A percentile compares a stretch with the other conserved stretches of the same genome.
These are phyloP conservation scores for Parambassis ranga DNA, from an alignment of 2,797 vertebrate species.

Conservation along the genomic window DNA sequence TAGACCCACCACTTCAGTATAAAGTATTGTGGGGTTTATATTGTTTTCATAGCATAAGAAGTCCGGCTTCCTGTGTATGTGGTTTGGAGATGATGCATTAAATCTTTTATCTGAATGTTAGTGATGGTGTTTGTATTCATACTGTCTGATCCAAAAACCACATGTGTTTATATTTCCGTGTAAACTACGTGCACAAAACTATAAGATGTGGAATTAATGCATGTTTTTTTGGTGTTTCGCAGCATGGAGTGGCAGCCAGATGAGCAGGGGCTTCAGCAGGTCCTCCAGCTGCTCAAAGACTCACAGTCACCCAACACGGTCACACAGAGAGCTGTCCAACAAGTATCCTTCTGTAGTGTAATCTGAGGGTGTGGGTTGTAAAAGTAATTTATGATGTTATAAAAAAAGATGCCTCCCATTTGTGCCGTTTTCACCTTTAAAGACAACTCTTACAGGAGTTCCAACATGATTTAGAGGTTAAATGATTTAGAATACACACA, in stretches of 20 bases:
- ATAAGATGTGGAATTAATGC: neutral
- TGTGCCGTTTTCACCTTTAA: no score
- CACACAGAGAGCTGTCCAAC: constrained; percentile 92
- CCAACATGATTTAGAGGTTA: no score
- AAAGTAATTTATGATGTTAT: neutral
- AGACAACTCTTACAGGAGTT: no score
- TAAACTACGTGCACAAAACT: neutral
- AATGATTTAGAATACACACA: no score
- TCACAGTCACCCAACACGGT: constrained; percentile 95
- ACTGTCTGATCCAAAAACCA: constrained; percentile 71
- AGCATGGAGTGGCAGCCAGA: constrained; percentile 98
- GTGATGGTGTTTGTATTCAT: constrained; percentile 76
- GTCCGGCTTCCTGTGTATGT: neutral
- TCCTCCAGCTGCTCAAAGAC: constrained; percentile 94
- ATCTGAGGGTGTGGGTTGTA: neutral
- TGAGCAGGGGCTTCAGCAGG: constrained; percentile 95
- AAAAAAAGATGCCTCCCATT: no score
- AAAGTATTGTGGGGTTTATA: neutral
- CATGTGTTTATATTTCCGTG: neutral
- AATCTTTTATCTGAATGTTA: constrained; percentile 49
- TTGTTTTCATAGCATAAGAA: no score
- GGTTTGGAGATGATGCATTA: constrained; percentile 63
- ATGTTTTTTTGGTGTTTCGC: neutral
- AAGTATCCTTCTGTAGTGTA: constrained; percentile 83
- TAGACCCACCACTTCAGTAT: neutral